Evolutionary conservation across 2,113 vertebrate genomes (phyloP).

Genomic region (Chamaea fasciata): DNA sequence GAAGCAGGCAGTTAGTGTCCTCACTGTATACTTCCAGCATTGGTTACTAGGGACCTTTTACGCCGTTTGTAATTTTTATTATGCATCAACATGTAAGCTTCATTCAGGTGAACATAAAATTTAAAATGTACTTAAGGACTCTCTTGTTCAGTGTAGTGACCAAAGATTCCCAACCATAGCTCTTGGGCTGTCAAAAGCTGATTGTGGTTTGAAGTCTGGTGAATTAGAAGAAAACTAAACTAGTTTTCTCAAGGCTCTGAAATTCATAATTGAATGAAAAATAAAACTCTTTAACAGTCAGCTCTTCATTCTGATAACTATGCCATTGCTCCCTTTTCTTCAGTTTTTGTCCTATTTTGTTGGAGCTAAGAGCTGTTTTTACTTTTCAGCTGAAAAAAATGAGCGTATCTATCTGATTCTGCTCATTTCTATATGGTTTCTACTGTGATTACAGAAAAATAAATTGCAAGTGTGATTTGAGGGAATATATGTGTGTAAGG

Average conservation of each 20-base stretch:
- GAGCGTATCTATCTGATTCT: not conserved
- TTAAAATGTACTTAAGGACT: not conserved
- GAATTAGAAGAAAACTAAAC: not conserved
- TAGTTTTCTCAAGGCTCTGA: not conserved
- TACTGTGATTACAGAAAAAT: not conserved
- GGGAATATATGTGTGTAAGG: not conserved
- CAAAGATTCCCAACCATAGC: not conserved
- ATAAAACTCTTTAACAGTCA: not conserved
- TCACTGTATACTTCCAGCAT: not conserved
- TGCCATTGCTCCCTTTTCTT: not conserved
- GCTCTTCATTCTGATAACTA: not conserved
- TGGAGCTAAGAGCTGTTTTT: not conserved
- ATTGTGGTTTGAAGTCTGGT: accelerated
- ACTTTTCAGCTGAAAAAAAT: not conserved
- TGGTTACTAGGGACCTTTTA: not conserved
- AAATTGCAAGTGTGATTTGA: not conserved
- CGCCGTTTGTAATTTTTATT: not conserved
- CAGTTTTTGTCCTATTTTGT: not conserved
- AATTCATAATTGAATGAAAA: not conserved
- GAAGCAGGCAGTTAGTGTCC: not conserved
- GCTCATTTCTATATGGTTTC: not conserved
- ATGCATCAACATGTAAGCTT: not conserved
- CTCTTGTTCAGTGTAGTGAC: not conserved
- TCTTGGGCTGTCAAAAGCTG: not conserved
- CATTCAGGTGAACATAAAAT: not conserved